These are phyloP conservation scores for Lophura swinhoii DNA, from an alignment of 2,797 vertebrate species.

Conservation along the genomic window DNA sequence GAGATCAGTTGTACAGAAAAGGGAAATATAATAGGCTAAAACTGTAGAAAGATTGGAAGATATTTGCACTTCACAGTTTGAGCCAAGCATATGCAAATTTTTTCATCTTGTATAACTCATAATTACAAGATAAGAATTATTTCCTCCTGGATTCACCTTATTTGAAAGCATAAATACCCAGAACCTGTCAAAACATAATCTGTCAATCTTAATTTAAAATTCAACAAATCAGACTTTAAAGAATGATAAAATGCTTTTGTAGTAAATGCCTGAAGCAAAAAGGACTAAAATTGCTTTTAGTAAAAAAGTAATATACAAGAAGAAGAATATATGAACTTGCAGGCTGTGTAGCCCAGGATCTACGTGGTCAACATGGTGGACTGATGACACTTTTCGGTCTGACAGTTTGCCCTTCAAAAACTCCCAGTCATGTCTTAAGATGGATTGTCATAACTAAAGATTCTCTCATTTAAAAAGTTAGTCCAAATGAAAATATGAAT, in stretches of 20 bases:
- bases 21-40: not conserved
- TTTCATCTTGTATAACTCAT: not conserved
- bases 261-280: not conserved
- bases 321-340: not conserved
- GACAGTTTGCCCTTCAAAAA: not conserved
- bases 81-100: not conserved
- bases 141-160: not conserved
- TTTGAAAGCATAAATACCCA: not conserved
- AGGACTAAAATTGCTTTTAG: not conserved
- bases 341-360: not conserved
- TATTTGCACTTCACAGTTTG: not conserved
- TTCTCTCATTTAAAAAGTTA: not conserved
- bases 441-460: not conserved
- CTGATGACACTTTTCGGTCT: not conserved
- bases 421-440: not conserved
- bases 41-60: not conserved
- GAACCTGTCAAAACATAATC: not conserved
- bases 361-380: not conserved
- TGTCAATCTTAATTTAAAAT: slow-evolving; percentile 7
- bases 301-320: not conserved
- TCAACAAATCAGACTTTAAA: not conserved
- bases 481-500: not conserved
- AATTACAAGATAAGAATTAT: not conserved
- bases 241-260: not conserved
- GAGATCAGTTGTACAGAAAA: not conserved